Conservation (phyloP, 2,888 invertebrate genomes). For the Caradrina clavipalpis region DNA sequence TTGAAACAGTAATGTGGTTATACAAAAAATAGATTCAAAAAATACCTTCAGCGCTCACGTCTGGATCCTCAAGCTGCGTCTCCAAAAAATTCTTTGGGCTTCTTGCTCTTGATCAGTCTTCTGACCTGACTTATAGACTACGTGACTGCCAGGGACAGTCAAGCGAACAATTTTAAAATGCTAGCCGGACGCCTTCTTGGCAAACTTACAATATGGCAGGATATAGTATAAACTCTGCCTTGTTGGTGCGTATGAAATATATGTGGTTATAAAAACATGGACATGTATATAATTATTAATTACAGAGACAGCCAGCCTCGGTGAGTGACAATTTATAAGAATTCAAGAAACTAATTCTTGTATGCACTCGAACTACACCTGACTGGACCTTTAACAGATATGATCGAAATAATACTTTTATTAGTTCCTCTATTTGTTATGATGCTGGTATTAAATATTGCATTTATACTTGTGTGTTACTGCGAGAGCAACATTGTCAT, state of each 20-base stretch:
- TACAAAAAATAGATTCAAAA: constrained; percentile 89
- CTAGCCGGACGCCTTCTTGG: constrained; percentile 84
- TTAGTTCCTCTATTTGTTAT: constrained; percentile 85
- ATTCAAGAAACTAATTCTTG: constrained; percentile 85
- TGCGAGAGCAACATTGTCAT: constrained; percentile 75
- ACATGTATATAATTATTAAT: constrained; percentile 71
- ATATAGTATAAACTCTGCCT: constrained; percentile 64
- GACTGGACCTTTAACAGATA: constrained; percentile 91
- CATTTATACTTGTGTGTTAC: constrained; percentile 80
- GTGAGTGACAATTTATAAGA: constrained; percentile 77
- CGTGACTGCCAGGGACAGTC: constrained; percentile 90
- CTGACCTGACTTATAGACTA: constrained; percentile 91
- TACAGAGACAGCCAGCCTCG: constrained; percentile 75
- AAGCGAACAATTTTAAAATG: constrained; percentile 90
- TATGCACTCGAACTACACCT: constrained; percentile 90
- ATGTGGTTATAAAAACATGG: constrained; percentile 61
- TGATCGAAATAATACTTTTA: constrained; percentile 89
- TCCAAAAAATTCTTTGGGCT: constrained; percentile 89
- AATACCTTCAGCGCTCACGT: constrained; percentile 89
- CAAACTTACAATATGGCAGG: constrained; percentile 79
- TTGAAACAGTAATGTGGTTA: constrained; percentile 80
- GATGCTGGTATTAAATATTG: constrained; percentile 82
- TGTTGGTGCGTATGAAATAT: constrained; percentile 62
- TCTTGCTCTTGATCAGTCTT: constrained; percentile 90
- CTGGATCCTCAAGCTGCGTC: constrained; percentile 88